phyloP scores from a whole-genome alignment of 1,140 invertebrate species.

The Physella acuta region DNA sequence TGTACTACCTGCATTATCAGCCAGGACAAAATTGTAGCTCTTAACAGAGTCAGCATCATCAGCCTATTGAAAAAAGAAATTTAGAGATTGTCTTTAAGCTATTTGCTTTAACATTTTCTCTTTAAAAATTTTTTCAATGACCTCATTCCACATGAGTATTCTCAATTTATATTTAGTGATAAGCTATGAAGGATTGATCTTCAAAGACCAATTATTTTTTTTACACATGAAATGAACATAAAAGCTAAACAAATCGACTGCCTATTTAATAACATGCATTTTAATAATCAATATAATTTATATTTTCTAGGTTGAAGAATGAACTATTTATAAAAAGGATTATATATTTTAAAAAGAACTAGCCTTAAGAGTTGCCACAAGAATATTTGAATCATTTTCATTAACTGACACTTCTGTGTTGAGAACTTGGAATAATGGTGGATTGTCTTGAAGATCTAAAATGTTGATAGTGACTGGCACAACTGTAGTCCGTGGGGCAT shows the following conservation, averaged over 20 bases:
- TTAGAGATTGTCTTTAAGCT: neutral
- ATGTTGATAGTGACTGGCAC: slow-evolving; percentile 12
- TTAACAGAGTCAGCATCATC: slow-evolving; percentile 7
- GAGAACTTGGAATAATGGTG: slow-evolving; percentile 9
- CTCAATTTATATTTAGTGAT: neutral
- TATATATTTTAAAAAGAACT: neutral
- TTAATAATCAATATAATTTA: neutral
- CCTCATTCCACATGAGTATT: neutral
- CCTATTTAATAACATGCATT: neutral
- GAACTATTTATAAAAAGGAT: neutral
- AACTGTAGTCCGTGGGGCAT: neutral
- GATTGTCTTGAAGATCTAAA: slow-evolving; percentile 1
- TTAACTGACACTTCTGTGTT: neutral
- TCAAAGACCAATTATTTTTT: neutral
- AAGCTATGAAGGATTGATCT: neutral
- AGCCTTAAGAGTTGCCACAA: neutral
- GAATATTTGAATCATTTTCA: neutral
- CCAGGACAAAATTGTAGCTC: neutral
- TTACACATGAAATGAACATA: neutral
- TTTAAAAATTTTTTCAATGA: too few species aligned
- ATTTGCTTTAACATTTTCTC: too few species aligned
- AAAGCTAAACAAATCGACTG: neutral
- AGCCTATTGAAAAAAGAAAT: slow-evolving; percentile 3
- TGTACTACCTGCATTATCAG: neutral
- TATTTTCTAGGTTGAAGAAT: neutral